Conservation (phyloP, 2,888 invertebrate genomes). For the Quadroppia sp. region DNA sequence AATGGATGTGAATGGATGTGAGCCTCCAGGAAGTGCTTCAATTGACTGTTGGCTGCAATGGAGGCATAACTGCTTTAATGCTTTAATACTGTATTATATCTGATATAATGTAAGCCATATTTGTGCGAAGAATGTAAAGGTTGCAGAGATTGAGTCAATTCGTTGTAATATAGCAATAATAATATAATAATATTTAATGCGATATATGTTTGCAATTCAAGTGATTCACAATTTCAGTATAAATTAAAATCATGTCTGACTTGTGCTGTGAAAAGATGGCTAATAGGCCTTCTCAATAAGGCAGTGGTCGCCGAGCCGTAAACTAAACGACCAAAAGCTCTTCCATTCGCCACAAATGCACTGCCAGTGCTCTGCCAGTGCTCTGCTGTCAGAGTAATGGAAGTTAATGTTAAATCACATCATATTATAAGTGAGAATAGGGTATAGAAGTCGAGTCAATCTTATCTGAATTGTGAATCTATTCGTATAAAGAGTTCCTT, state of each 20-base stretch:
- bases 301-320: constrained; percentile 21
- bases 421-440: not conserved
- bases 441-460: constrained; percentile 1
- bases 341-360: not conserved
- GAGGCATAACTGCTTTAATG: not conserved
- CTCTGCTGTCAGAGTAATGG: too few relatives aligned
- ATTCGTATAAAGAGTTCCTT: constrained; percentile 14
- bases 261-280: constrained; percentile 23
- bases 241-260: constrained; percentile 25
- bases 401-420: too few relatives aligned
- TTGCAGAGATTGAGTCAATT: constrained; percentile 9
- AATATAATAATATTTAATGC: constrained; percentile 30
- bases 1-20: not conserved
- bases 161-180: too few relatives aligned
- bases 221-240: constrained; percentile 26
- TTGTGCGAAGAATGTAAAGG: not conserved
- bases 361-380: too few relatives aligned
- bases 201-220: constrained; percentile 7
- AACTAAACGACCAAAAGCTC: constrained; percentile 20
- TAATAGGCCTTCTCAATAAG: constrained; percentile 34
- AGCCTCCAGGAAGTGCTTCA: constrained; percentile 32
- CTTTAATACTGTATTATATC: not conserved
- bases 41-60: not conserved
- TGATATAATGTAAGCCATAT: constrained; percentile 15
- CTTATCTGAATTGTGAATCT: constrained; percentile 28